Evolutionary conservation across 2,888 invertebrate species (phyloP), one percentile per base, ranked within the genome.

Genomic region (Gymnoscelis rufifasciata): DNA sequence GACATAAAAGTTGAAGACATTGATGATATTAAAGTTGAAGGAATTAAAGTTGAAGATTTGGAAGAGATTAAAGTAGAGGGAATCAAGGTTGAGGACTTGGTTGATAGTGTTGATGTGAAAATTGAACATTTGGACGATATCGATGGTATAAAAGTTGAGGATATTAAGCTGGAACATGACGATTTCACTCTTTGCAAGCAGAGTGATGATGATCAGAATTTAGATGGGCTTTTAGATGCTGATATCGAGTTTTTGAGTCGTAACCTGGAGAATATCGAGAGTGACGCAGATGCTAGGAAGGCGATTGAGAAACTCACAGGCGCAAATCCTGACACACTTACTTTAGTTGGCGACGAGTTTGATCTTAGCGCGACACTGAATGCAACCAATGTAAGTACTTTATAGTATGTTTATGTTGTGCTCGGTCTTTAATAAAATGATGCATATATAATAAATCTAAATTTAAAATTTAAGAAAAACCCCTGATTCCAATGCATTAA

Each of bases 261-360:
- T 14, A 88, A 89, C 54, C 65, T 89, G 57, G 87, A 84, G 1
- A 83, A 88, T 56, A 88, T 88, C 47, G 89, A 88, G 48, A 88
- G 87, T 64, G 89, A 89, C 45, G 83, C 88, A 1, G 89, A 89
- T 52, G 88, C 88, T 0, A 78, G 89, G 33, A 88, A 89, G 59
- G 84, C 88, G n/a, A 88, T 89, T 46, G 88, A 88, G 57, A 88
- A 87, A 45, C 57, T 89, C 46, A 88, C 89, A 0, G 89, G 87
- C 6, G 83, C 84, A 3, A 83, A 87, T 65, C 78, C 86, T 3
- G 88, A 88, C 47, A 83, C 83, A 0, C 76, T 88, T 7, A 83
- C 84, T 3, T 69, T 89, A 51, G 84, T 86, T 43, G 84, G 87
- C 0, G 88, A 88, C 49, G 88, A 88, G 64, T 88, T 88, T 51